Conservation (phyloP, 2,797 vertebrate species). For the Smutsia gigantea region DNA sequence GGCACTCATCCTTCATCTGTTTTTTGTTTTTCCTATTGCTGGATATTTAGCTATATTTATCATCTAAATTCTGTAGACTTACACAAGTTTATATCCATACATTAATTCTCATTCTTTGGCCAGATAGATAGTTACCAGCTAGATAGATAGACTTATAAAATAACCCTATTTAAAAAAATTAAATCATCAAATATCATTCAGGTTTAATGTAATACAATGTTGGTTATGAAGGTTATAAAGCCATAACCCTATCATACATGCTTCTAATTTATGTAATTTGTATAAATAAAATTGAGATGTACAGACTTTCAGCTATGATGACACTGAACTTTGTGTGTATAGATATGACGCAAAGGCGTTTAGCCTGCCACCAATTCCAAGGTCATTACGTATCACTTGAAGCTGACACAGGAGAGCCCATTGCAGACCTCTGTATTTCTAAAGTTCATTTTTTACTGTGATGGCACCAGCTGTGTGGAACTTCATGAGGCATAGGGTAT, state of each 20-base stretch:
- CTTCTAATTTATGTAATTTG: slow-evolving; percentile 9
- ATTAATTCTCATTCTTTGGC: not conserved
- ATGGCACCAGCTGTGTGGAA: not conserved
- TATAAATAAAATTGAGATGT: not conserved
- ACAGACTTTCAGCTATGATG: not conserved
- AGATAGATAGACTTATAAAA: not conserved
- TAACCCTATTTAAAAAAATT: slow-evolving; percentile 37
- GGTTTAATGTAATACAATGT: not conserved
- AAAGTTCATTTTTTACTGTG: not conserved
- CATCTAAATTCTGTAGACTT: not conserved
- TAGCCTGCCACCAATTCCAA: not conserved
- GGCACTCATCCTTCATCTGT: not conserved
- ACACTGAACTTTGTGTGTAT: not conserved
- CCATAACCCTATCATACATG: not conserved
- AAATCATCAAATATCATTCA: slow-evolving; percentile 11
- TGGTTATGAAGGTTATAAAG: slow-evolving; percentile 45
- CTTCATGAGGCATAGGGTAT: not conserved
- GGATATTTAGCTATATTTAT: not conserved
- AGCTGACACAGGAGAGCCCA: not conserved
- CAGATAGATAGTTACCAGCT: not conserved
- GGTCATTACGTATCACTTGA: not conserved
- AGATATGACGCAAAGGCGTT: not conserved
- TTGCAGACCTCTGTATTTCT: not conserved
- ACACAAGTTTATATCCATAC: not conserved
- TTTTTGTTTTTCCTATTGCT: not conserved